Evolutionary conservation across 2,888 invertebrate genomes (phyloP), one percentile per base, ranked within the genome.

Genomic region (Meandrusa payeni): DNA sequence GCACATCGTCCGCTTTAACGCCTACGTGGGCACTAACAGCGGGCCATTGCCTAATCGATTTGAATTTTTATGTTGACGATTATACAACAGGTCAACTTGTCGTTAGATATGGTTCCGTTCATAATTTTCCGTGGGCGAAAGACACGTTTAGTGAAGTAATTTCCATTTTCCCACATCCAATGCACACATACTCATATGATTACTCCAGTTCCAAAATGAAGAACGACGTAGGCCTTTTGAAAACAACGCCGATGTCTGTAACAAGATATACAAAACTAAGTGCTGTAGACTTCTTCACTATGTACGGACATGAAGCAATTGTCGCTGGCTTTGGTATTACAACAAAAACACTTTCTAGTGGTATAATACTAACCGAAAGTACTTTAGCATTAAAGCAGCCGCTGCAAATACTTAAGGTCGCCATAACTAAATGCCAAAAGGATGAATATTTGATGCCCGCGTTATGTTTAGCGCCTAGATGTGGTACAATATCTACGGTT

Each of bases 171-270:
- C 24, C 24, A 10, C 36, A 36, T 36, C 36, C 36, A 3, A 9
- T 36, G 3, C 24, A 13, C 6, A 24, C 24, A 22, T 7, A 22
- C 2, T 22, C 2, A 11, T 11, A 9, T 0, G 5, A 3, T 3
- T 5, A 11, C 19, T 1, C 11, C 0, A 6, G 1, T 1, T n/a
- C n/a, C n/a, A 3, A 1, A 7, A 23, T 24, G 13, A 36, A 24
- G 27, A 37, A 37, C 5, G 37, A 37, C 10, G 1, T 37, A 19
- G 37, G 37, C 11, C 27, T 37, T 17, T 10, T 37, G 4, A 26
- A 37, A 12, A 27, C 26, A 2, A 15, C 23, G 2, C 23, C 36
- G 0, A 36, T 36, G 15, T 3, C 24, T 24, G 3, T 36, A 4
- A 13, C 13, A 0, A 15, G 7, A 1, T 36, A 24, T 3, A n/a